phyloP scores from a whole-genome alignment of 2,888 invertebrate species.

The Lithophane ornitopus region DNA sequence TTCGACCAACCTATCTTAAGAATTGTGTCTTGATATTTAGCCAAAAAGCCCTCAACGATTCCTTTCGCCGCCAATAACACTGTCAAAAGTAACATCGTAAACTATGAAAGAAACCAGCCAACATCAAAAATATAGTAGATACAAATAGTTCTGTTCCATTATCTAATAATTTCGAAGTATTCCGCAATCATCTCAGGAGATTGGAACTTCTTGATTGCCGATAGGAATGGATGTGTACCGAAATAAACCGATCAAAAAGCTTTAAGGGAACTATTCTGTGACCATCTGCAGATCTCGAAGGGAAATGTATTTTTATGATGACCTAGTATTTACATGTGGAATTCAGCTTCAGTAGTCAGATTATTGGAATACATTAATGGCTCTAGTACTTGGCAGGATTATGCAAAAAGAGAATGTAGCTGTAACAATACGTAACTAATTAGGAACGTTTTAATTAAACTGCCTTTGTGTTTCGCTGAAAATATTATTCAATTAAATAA shows the following conservation, averaged over 20 bases:
- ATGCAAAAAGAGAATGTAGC: conserved; percentile 39
- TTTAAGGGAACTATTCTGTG: conserved; percentile 63
- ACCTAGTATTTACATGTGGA: conserved; percentile 39
- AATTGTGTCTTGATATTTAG: background rate
- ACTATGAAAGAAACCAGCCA: conserved; percentile 77
- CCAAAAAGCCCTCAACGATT: background rate
- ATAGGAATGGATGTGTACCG: conserved; percentile 61
- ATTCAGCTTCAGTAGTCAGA: conserved; percentile 10
- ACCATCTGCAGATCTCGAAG: conserved; percentile 45
- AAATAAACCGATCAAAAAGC: conserved; percentile 66
- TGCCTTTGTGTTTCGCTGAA: conserved; percentile 19
- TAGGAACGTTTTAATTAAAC: conserved; percentile 20
- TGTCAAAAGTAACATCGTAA: conserved; percentile 42
- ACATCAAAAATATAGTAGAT: conserved; percentile 56
- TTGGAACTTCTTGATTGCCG: conserved; percentile 65
- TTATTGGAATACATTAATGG: background rate
- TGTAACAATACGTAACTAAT: conserved; percentile 42
- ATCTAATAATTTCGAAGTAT: conserved; percentile 71
- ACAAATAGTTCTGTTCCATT: conserved; percentile 70
- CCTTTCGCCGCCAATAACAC: background rate
- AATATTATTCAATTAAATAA: background rate
- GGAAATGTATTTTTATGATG: conserved; percentile 52
- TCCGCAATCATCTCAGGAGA: conserved; percentile 70
- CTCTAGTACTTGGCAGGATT: conserved; percentile 19
- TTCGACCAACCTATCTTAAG: background rate